Conservation (phyloP, 2,113 vertebrate genomes). For the Brachirus orientalis region DNA sequence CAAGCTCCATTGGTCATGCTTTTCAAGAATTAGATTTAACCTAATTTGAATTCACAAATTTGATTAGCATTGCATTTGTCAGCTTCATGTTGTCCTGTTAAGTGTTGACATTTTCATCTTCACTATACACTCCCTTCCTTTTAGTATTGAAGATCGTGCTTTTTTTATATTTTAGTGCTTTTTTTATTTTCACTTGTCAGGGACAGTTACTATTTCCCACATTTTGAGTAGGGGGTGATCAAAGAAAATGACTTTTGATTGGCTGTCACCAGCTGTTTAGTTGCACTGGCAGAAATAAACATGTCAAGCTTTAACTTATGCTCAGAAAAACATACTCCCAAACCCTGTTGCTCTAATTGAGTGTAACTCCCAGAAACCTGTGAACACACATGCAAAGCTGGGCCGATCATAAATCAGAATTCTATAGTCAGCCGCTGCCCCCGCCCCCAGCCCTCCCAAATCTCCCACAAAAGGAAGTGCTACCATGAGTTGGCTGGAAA, state of each 20-base stretch:
- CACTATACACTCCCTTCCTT: slow-evolving; percentile 30
- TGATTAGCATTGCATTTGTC: slow-evolving; percentile 70
- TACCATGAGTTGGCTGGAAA: slow-evolving; percentile 60
- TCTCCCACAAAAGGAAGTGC: slow-evolving; percentile 46
- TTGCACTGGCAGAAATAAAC: slow-evolving; percentile 72
- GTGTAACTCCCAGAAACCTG: slow-evolving; percentile 74
- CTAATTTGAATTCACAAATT: slow-evolving; percentile 70
- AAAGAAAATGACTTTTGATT: slow-evolving; percentile 78
- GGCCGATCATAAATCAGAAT: slow-evolving; percentile 71
- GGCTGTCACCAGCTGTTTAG: slow-evolving; percentile 77
- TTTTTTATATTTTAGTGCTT: slow-evolving; percentile 70
- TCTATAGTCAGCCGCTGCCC: slow-evolving; percentile 56
- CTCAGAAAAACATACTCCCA: slow-evolving; percentile 65
- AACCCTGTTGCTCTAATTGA: slow-evolving; percentile 78
- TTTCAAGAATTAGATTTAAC: slow-evolving; percentile 61
- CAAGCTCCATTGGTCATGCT: slow-evolving; percentile 39
- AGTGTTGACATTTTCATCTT: slow-evolving; percentile 63
- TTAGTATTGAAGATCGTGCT: slow-evolving; percentile 65
- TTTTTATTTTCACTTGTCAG: slow-evolving; percentile 70
- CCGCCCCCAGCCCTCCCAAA: slow-evolving; percentile 13
- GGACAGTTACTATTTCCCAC: slow-evolving; percentile 71
- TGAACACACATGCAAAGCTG: slow-evolving; percentile 70
- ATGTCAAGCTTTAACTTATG: slow-evolving; percentile 78
- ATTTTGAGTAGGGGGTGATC: slow-evolving; percentile 76
- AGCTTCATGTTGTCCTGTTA: slow-evolving; percentile 63